Base-by-base conservation (phyloP, 2,888 invertebrate species). In the Autographa pulchrina region DNA sequence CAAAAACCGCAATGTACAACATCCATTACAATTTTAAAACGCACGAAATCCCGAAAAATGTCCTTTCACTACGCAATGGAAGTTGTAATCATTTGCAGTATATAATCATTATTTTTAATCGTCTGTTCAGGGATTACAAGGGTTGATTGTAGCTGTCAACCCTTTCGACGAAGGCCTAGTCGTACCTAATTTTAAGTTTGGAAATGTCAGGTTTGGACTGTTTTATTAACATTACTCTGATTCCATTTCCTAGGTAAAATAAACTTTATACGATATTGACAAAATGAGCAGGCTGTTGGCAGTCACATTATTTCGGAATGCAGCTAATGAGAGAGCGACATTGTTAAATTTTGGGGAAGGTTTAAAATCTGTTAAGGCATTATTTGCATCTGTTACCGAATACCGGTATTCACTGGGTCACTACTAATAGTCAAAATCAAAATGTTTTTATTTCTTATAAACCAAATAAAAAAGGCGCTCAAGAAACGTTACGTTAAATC, bases 41-140 rank as follows among this genome's bases (percentile, higher is more conserved):
- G n/a, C 18, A 62, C 2, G 14, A 59, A 54, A 25, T 2, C 11
- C 11, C 18, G 14, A 31, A 63, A 18, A 52, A 2, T 35, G 0
- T 13, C 11, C 62, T 77, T 35, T 67, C 13, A 56, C 16, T n/a
- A 64, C 38, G 43, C 58, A 61, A 25, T 75, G 20, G 43, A 58
- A 52, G 32, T 31, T 58, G n/a, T 18, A 43, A 48, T 62, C 54
- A 54, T 38, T 11, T 8, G 32, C 7, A 16, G 59, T 54, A 16
- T 68, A 70, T 78, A 56, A 78, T 60, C 59, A 65, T 78, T 69
- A 84, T 70, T 74, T 74, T 85, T 82, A 83, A 84, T 75, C 67
- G 63, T 61, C 72, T 32, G 80, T 76, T 68, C 11, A 52, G 58
- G 62, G 41, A 71, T 74, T 68, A 73, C 64, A 77, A 74, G 68